Evolutionary conservation across 2,113 vertebrate species (phyloP).

Genomic region (Athene noctua): DNA sequence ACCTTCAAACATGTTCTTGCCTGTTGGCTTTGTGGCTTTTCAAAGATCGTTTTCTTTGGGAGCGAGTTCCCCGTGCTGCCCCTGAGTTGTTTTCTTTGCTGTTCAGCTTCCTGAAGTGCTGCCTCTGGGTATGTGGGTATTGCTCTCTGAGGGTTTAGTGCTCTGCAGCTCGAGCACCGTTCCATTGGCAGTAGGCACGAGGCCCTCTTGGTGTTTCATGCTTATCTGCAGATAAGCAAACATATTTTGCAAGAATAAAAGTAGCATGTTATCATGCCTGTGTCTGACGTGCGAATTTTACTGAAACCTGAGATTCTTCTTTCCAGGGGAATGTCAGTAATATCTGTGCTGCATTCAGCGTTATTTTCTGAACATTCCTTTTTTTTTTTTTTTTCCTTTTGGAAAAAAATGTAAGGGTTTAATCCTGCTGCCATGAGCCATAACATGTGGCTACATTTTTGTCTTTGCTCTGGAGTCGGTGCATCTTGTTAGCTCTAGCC

Average conservation of each 20-base stretch:
- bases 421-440: background rate
- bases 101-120: background rate
- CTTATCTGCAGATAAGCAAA: background rate
- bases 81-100: background rate
- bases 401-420: background rate
- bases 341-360: too few relatives aligned
- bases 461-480: background rate
- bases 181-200: accelerated
- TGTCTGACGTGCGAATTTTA: background rate
- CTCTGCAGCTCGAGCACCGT: too few relatives aligned
- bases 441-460: background rate
- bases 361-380: background rate
- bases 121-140: background rate
- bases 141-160: background rate
- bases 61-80: background rate
- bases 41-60: background rate
- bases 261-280: background rate
- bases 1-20: accelerated
- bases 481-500: background rate
- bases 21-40: background rate
- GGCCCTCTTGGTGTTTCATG: background rate
- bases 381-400: background rate
- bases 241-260: background rate
- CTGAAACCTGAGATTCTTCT: background rate
- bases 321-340: accelerated